Evolutionary conservation across 2,113 vertebrate species (phyloP).

Genomic region (Orientallactaga bullata): DNA sequence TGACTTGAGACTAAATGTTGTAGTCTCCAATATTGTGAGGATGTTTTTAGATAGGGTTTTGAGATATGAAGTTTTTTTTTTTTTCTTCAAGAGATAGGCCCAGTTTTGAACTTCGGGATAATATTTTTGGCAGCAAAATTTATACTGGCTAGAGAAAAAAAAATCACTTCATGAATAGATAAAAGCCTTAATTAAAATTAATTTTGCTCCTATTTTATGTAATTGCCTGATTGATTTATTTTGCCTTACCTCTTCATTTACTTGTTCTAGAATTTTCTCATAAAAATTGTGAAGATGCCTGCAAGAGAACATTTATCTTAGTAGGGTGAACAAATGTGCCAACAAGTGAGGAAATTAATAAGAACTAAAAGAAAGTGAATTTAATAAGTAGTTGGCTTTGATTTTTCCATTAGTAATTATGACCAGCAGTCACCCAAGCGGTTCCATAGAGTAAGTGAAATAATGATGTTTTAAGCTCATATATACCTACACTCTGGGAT

Average conservation of each 20-base stretch:
- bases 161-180: neutral
- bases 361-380: neutral
- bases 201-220: conserved; percentile 4
- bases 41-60: neutral
- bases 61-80: neutral
- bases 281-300: conserved; percentile 23
- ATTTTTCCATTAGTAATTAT: conserved; percentile 38
- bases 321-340: neutral
- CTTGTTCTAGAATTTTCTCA: neutral
- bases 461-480: neutral
- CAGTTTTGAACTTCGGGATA: neutral
- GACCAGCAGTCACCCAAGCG: neutral
- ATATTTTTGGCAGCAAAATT: neutral
- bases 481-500: too few species aligned
- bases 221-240: neutral
- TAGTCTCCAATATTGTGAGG: neutral
- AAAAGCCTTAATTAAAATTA: neutral
- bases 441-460: neutral
- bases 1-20: neutral
- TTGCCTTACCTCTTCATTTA: neutral
- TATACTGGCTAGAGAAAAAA: neutral
- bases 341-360: neutral
- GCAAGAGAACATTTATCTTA: neutral
- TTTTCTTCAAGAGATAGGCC: neutral
- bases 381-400: neutral